Evolutionary conservation across 2,888 invertebrate genomes (phyloP).

Genomic region (Platynereis dumerilii): DNA sequence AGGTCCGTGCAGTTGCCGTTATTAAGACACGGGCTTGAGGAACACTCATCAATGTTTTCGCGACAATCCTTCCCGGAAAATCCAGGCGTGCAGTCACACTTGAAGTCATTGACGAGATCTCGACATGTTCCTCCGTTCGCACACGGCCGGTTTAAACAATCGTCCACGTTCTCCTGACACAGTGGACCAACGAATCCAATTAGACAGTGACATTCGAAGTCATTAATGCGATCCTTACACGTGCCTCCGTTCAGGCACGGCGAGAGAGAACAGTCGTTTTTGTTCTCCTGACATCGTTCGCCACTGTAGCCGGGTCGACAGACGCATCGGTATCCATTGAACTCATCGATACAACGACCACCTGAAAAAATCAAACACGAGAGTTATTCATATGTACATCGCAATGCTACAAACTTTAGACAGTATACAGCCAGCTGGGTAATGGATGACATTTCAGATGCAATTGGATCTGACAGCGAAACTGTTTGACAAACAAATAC

Average conservation of each 20-base stretch:
- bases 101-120: constrained; percentile 80
- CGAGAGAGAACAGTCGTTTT: constrained; percentile 51
- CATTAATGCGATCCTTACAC: constrained; percentile 57
- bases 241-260: constrained; percentile 58
- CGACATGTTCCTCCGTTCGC: constrained; percentile 92
- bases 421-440: no score
- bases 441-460: no score
- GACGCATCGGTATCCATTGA: constrained; percentile 56
- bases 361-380: constrained; percentile 39
- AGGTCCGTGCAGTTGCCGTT: constrained; percentile 83
- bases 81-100: constrained; percentile 88
- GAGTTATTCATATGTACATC: no score
- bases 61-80: constrained; percentile 92
- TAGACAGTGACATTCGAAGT: constrained; percentile 63
- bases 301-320: constrained; percentile 58
- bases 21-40: constrained; percentile 80
- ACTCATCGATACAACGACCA: constrained; percentile 57
- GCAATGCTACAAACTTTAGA: no score
- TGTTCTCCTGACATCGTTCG: constrained; percentile 60
- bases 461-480: no score
- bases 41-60: constrained; percentile 77
- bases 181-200: constrained; percentile 63
- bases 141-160: constrained; percentile 87
- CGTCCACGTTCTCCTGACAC: constrained; percentile 75
- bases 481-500: no score